A percentile compares a stretch with the other conserved stretches of the same genome.
These are phyloP conservation scores for Corythornis cristatus DNA, from an alignment of 2,113 vertebrate species.

Conservation along the genomic window DNA sequence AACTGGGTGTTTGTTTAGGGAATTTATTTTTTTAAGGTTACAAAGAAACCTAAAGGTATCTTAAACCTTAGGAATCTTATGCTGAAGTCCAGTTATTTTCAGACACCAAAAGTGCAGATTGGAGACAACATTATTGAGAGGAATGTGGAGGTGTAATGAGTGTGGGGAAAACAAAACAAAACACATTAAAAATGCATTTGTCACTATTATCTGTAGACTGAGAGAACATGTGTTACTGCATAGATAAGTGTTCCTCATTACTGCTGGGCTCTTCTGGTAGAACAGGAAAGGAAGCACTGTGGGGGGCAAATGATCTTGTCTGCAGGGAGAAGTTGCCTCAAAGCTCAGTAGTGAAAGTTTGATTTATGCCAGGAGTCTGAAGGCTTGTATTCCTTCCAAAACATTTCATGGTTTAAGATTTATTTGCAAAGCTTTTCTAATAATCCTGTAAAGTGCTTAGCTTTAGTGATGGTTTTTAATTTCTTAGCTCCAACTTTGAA, in stretches of 20 bases:
- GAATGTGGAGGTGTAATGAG: not conserved
- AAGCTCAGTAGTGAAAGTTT: not conserved
- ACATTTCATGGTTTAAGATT: not conserved
- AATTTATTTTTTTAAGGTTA: not conserved
- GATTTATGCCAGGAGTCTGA: not conserved
- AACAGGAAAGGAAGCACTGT: not conserved
- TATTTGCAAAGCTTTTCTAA: slow-evolving; percentile 29
- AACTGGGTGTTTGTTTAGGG: not conserved
- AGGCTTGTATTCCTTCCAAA: not conserved
- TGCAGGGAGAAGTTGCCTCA: not conserved
- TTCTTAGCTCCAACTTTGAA: not conserved
- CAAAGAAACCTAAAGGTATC: too few species aligned
- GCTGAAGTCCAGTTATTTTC: not conserved
- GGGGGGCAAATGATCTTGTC: not conserved
- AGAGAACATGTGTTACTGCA: not conserved
- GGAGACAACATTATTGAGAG: not conserved
- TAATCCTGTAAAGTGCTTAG: slow-evolving; percentile 18
- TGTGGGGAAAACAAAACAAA: not conserved
- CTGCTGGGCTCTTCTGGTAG: not conserved
- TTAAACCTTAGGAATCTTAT: not conserved
- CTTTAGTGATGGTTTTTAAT: not conserved
- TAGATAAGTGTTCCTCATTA: not conserved
- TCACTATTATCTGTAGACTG: not conserved
- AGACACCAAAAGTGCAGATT: not conserved
- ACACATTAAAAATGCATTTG: not conserved